Evolutionary conservation across 1,140 invertebrate genomes (phyloP), one percentile per base, ranked within the genome.

Genomic region (Lepidurus couesii): DNA sequence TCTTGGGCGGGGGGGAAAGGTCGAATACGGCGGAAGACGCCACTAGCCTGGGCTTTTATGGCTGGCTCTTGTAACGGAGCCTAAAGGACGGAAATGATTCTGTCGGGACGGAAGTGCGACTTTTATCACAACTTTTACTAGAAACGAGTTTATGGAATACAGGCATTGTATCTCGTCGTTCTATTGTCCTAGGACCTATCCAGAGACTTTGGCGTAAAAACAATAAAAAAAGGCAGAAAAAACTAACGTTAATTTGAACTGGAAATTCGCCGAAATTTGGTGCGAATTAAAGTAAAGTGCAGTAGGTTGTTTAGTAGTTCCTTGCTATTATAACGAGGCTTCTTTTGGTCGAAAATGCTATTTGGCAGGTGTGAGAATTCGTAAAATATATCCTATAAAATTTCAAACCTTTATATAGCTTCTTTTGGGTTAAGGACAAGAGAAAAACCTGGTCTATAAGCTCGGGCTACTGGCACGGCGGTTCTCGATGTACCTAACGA

Each of bases 71-170:
- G 53, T 65, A 65, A 65, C 53, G 53, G 53, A 65, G 53, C 53
- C 53, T 65, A 65, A 65, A 65, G 53, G 53, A 65, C 53, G 53
- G 53, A 65, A 65, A 65, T 65, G 53, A 65, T 65, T 65, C 53
- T 65, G 53, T 65, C 53, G 53, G 53, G 53, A 65, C 53, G 53
- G 53, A 65, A 65, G 53, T 65, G 53, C 53, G 53, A 65, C 21
- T 65, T n/a, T 65, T 21, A 65, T 16, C 16, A 65, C 53, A 21
- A 65, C 21, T 65, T 65, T 65, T 65, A 65, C 53, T 65, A 65
- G 13, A 65, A 7, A 65, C 16, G 21, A 65, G 53, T 65, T 65
- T 65, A 65, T 65, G 53, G 53, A 65, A 65, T 65, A 65, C 53
- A 65, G 53, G 53, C 53, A 21, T 16, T 1, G 9, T 13, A 65